Percentiles rank a stretch among this genome's conserved stretches.
Evolutionary conservation across 2,797 vertebrate species (phyloP).

Genomic region (Cyprinella venusta): DNA sequence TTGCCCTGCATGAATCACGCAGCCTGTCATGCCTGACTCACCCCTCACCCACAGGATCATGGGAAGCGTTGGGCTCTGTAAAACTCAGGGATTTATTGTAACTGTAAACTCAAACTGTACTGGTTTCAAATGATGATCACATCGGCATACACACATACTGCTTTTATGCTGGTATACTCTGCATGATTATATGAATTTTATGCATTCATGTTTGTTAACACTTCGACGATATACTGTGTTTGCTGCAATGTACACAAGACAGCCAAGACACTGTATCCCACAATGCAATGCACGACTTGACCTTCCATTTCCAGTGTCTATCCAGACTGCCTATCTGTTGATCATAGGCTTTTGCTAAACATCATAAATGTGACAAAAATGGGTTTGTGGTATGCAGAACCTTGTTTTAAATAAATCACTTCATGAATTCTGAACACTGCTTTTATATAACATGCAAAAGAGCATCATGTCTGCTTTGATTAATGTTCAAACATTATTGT

Average conservation of each 20-base stretch:
- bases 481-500: neutral
- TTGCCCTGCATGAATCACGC: slow-evolving; percentile 68
- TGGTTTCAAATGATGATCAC: neutral
- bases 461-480: neutral
- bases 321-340: too few relatives aligned
- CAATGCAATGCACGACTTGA: neutral
- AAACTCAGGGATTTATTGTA: slow-evolving; percentile 8
- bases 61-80: slow-evolving; percentile 56
- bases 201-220: neutral
- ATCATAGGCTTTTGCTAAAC: neutral
- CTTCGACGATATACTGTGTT: too few relatives aligned
- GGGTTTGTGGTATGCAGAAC: neutral
- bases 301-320: neutral
- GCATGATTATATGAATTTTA: neutral
- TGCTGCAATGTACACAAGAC: neutral
- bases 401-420: neutral
- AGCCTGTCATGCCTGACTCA: slow-evolving; percentile 65
- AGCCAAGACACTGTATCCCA: neutral
- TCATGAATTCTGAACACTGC: neutral
- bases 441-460: neutral
- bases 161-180: neutral
- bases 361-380: neutral
- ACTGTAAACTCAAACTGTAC: neutral
- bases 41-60: slow-evolving; percentile 63
- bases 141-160: neutral